Percentiles rank a stretch among this genome's conserved stretches.
phyloP scores from a whole-genome alignment of 1,140 invertebrate genomes.

The Papilio helenus region DNA sequence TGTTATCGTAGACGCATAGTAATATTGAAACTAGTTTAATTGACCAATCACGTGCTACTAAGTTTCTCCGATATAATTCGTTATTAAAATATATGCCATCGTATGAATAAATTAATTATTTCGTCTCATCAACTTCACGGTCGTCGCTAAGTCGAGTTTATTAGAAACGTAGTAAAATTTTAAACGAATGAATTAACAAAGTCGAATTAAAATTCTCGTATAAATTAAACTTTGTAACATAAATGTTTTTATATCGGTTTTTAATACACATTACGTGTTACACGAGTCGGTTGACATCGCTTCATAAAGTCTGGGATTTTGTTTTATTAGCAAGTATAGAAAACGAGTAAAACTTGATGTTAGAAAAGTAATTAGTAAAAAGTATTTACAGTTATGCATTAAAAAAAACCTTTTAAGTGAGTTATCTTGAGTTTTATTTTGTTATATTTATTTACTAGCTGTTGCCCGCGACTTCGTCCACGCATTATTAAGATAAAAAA shows the following conservation, averaged over 20 bases:
- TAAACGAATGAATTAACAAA: conserved; percentile 33
- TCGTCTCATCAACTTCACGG: conserved; percentile 30
- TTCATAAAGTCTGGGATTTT: conserved; percentile 3
- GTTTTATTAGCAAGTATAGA: neutral
- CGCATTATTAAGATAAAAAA: too few relatives aligned
- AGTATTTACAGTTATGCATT: too few relatives aligned
- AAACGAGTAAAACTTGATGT: neutral
- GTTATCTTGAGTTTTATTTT: neutral
- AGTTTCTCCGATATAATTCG: conserved; percentile 9
- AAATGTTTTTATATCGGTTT: conserved; percentile 14
- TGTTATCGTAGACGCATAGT: neutral
- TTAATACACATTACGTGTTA: conserved; percentile 1
- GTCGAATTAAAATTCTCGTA: conserved; percentile 27
- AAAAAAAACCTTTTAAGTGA: too few relatives aligned
- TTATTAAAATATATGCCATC: neutral
- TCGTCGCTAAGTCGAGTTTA: conserved; percentile 25
- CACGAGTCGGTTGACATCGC: neutral
- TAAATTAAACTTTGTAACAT: conserved; percentile 17
- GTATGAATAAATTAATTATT: conserved; percentile 29
- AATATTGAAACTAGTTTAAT: neutral
- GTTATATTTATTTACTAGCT: too few relatives aligned
- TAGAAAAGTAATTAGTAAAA: neutral
- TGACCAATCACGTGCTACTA: conserved; percentile 16
- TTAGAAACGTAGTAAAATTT: conserved; percentile 28
- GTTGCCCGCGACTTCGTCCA: too few relatives aligned